Evolutionary conservation across 1,140 invertebrate species (phyloP).

Genomic region (Rhopalosiphum maidis): DNA sequence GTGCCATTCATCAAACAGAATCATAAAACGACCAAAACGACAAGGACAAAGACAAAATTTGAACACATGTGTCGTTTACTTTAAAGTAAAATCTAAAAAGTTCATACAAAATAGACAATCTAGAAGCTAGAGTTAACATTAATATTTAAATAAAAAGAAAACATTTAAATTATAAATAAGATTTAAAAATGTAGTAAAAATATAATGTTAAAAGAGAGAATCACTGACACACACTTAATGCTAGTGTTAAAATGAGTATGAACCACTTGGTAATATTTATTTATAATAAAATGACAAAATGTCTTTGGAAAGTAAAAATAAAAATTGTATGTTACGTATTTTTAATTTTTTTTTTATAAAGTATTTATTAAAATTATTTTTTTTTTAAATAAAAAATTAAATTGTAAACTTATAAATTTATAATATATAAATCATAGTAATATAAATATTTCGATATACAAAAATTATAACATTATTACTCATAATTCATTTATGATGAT

Average conservation of each 20-base stretch:
- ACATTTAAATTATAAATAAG: neutral
- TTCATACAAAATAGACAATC: neutral
- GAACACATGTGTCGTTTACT: neutral
- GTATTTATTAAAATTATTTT: neutral
- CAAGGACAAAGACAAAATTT: neutral
- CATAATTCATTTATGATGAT: neutral
- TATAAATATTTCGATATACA: neutral
- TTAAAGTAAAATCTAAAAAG: neutral
- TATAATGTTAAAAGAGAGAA: neutral
- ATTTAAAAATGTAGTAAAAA: neutral
- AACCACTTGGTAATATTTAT: neutral
- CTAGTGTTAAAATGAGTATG: neutral
- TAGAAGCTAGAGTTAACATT: neutral
- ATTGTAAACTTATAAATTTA: neutral
- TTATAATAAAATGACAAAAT: neutral
- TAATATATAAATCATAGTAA: no score
- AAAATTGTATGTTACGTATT: neutral
- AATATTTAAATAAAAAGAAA: neutral
- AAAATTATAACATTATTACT: neutral
- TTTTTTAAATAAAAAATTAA: no score
- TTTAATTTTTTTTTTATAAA: neutral
- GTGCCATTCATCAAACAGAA: constrained; percentile 26
- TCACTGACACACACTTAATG: neutral
- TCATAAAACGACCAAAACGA: neutral
- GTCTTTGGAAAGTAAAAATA: neutral